Conservation (phyloP, 2,888 invertebrate species). For the Mythimna impura region DNA sequence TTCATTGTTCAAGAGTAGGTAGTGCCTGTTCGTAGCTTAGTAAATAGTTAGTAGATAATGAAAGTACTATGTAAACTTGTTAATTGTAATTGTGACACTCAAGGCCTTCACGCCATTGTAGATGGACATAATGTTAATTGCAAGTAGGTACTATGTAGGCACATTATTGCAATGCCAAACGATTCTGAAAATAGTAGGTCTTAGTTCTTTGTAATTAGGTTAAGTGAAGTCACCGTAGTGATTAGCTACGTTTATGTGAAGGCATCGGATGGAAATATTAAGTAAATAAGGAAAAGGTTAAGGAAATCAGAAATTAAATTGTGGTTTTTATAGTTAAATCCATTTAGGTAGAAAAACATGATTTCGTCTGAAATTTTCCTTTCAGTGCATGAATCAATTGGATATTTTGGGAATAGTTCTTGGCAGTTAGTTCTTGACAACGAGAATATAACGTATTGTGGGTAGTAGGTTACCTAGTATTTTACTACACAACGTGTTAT, state of each 20-base stretch:
- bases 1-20: conserved; percentile 2
- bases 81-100: conserved; percentile 12
- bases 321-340: background rate
- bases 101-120: conserved; percentile 12
- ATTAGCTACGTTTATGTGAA: background rate
- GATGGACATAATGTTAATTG: conserved; percentile 8
- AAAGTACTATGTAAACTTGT: conserved; percentile 8
- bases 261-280: background rate
- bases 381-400: conserved; percentile 7
- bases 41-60: background rate
- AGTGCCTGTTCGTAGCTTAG: background rate
- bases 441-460: background rate
- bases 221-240: background rate
- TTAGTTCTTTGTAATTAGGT: conserved; percentile 5
- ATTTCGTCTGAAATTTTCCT: background rate
- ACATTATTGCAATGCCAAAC: background rate
- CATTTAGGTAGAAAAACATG: background rate
- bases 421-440: conserved; percentile 14
- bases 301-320: background rate
- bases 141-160: conserved; percentile 8
- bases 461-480: background rate
- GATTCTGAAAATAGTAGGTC: background rate
- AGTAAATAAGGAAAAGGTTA: background rate
- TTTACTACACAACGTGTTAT: conserved; percentile 4
- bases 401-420: conserved; percentile 11